Evolutionary conservation across 2,888 invertebrate species (phyloP), one percentile per base, ranked within the genome.

Genomic region (Ophioninae sp.): DNA sequence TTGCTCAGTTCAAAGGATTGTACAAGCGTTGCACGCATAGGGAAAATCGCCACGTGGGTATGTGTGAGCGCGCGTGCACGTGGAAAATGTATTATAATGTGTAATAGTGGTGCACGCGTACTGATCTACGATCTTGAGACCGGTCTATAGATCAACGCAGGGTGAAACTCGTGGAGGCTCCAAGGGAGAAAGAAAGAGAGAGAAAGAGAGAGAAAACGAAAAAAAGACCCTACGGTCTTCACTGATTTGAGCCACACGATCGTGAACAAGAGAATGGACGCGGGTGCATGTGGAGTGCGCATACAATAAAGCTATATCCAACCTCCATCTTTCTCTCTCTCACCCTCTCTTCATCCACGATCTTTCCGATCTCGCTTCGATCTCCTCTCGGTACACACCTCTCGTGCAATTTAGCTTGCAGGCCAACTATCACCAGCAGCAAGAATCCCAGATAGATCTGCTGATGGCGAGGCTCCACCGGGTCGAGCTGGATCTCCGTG

Each of bases 1-100:
- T 44, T 44, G 44, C 44, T 13, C 44, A 3, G 44, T 44, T 44
- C 3, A n/a, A n/a, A n/a, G n/a, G n/a, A n/a, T n/a, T n/a, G 44
- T 13, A 13, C 44, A 10, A 2, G 41, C 41, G 10, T 10, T 44
- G 13, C 44, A 44, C 44, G 44, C 44, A 44, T 44, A 44, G 13
- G 13, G 13, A 13, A 7, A 13, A 44, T 44, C 3, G 44, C 44
- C 44, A 44, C 44, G 44, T 44, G 44, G 44, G 13, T 13, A 81
- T 83, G 67, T 57, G 56, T 41, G 56, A 75, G 57, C 76, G 69
- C 76, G 83, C n/a, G n/a, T 78, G 81, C 78, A 67, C 65, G 70
- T 50, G 77, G 87, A 81, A 86, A 87, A 87, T 87, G 85, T 87
- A 87, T 87, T 87, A 86, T 85, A 85, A 87, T 82, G 82, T 86